Base-by-base conservation (phyloP, 2,888 invertebrate genomes). In the Pseudolycoriella hygida region DNA sequence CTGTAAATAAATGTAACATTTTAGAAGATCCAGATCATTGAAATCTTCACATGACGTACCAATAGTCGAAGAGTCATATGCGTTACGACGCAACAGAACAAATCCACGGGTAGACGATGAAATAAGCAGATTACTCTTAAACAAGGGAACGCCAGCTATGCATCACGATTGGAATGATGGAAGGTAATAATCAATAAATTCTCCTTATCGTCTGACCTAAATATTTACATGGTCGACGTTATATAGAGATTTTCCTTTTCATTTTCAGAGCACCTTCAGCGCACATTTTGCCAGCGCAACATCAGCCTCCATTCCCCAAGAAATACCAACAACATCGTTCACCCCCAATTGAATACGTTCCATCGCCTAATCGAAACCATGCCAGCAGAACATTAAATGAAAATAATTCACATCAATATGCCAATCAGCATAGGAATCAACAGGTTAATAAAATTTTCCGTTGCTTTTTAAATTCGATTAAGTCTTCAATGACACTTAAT, bases 11-110 rank as follows among this genome's bases (percentile, higher is more conserved):
- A 25, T 25, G 25, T 25, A 6, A 4, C 8, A 25, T 25, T 25
- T 4, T 8, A 34, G 45, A 56, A 12, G n/a, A 18, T 11, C 2
- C 10, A 3, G 54, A 53, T 10, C 4, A 40, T 6, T 12, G 18
- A 51, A 56, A 15, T 58, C 58, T 11, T 38, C 52, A 6, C 59
- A 60, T 53, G 66, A 66, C 37, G 53, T 66, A 46, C 54, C 59
- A n/a, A 55, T 62, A 39, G 57, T 60, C 47, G 54, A 57, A 45
- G 65, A 60, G 49, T 59, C 64, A 15, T 62, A 62, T 47, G 57
- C 57, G 2, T 25, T 48, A 6, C 50, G 49, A 39, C 46, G 51
- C 30, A 55, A 57, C 45, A 51, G 50, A 44, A 54, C 55, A 2
- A 49, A 47, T 15, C 43, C 48, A 12, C 45, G 48, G 4, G 50